These are phyloP conservation scores for Diarsia rubi DNA, from an alignment of 2,888 invertebrate genomes.

Conservation along the genomic window DNA sequence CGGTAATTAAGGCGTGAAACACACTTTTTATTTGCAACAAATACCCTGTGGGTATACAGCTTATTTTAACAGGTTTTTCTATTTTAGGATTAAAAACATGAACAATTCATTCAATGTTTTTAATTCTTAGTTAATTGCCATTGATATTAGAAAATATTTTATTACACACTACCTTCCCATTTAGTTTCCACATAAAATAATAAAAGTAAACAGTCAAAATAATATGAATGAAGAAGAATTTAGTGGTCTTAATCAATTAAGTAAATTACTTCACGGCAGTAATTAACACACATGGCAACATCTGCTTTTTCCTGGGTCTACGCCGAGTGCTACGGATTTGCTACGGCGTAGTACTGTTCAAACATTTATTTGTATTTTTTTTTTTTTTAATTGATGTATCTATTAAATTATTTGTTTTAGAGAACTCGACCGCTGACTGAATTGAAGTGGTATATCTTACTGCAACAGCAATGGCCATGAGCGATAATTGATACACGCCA, in stretches of 20 bases:
- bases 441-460: neutral
- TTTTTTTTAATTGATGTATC: neutral
- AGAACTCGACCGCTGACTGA: neutral
- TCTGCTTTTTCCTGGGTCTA: slow-evolving; percentile 46
- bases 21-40: slow-evolving; percentile 35
- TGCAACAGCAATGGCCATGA: neutral
- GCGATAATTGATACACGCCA: neutral
- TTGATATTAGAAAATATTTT: neutral
- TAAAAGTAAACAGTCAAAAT: neutral
- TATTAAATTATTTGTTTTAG: neutral
- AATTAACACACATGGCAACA: slow-evolving; percentile 15
- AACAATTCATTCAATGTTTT: too few relatives aligned
- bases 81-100: neutral
- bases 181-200: neutral
- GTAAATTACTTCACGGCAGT: slow-evolving; percentile 4
- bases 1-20: slow-evolving; percentile 50
- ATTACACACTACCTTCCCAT: neutral
- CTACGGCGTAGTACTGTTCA: slow-evolving; percentile 56
- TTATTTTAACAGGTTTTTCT: neutral
- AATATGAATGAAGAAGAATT: neutral
- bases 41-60: neutral
- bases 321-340: slow-evolving; percentile 62
- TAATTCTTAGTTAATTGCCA: slow-evolving; percentile 4
- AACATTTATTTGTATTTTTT: neutral
- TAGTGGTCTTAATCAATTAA: neutral